These are phyloP conservation scores for Atrichornis clamosus DNA, from an alignment of 2,113 vertebrate genomes.

Conservation along the genomic window DNA sequence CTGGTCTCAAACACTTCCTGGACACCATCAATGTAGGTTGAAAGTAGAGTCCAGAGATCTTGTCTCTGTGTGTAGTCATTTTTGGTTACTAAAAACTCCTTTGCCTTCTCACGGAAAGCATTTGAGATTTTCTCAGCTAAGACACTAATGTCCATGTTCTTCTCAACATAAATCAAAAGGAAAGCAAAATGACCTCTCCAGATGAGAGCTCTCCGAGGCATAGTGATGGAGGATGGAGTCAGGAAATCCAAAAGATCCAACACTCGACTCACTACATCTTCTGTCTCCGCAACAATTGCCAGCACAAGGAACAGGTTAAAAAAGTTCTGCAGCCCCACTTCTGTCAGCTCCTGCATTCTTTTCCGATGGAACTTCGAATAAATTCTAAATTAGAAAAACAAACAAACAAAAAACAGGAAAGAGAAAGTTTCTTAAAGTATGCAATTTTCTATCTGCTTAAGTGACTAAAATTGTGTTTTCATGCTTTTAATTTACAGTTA, in stretches of 20 bases:
- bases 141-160: slow-evolving; percentile 84
- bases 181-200: slow-evolving; percentile 92
- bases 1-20: slow-evolving; percentile 93
- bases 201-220: slow-evolving; percentile 76
- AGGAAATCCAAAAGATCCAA: slow-evolving; percentile 84
- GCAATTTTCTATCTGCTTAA: background rate
- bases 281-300: slow-evolving; percentile 81
- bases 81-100: slow-evolving; percentile 90
- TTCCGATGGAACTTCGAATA: slow-evolving; percentile 94
- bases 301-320: slow-evolving; percentile 88
- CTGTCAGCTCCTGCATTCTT: slow-evolving; percentile 92
- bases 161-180: slow-evolving; percentile 86
- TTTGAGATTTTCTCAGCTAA: slow-evolving; percentile 81
- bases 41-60: slow-evolving; percentile 87
- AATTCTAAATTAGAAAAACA: slow-evolving; percentile 75
- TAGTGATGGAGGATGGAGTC: slow-evolving; percentile 64
- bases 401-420: background rate
- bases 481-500: background rate
- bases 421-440: background rate
- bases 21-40: slow-evolving; percentile 89
- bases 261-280: slow-evolving; percentile 84
- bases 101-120: slow-evolving; percentile 85
- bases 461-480: background rate
- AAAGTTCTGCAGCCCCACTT: slow-evolving; percentile 90
- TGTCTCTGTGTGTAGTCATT: slow-evolving; percentile 81